Conservation (phyloP, 92 coral and sea anemone species). For the Chrysogorgia sp. region DNA sequence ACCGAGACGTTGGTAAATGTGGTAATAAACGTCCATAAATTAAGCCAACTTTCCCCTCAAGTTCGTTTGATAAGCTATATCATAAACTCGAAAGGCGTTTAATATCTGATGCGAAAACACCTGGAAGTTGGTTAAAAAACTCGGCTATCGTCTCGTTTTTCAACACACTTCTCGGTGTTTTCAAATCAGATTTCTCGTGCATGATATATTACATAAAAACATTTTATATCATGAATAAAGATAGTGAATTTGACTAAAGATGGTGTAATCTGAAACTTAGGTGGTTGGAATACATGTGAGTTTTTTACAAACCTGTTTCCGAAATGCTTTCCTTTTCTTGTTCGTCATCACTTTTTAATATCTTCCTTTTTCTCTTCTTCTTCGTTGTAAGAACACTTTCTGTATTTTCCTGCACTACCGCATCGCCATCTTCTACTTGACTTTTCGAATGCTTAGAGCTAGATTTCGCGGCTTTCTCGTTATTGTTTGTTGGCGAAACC, state of each 20-base stretch:
- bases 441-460: not conserved
- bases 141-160: too few species aligned
- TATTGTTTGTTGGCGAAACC: not conserved
- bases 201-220: too few species aligned
- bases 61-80: too few species aligned
- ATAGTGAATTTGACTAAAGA: not conserved
- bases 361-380: not conserved
- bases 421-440: not conserved
- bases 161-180: too few species aligned
- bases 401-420: not conserved
- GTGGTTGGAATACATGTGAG: not conserved
- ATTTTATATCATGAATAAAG: too few species aligned
- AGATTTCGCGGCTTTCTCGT: slow-evolving; percentile 3
- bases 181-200: too few species aligned
- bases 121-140: too few species aligned
- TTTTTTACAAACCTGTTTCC: not conserved
- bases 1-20: too few species aligned
- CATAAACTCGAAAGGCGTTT: too few species aligned
- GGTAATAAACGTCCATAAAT: too few species aligned
- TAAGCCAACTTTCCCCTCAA: too few species aligned
- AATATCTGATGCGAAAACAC: too few species aligned
- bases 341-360: not conserved
- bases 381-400: not conserved
- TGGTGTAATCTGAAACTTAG: not conserved
- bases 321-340: not conserved